Base-by-base conservation (phyloP, 1,140 invertebrate species). In the Neotoxoptera formosana region DNA sequence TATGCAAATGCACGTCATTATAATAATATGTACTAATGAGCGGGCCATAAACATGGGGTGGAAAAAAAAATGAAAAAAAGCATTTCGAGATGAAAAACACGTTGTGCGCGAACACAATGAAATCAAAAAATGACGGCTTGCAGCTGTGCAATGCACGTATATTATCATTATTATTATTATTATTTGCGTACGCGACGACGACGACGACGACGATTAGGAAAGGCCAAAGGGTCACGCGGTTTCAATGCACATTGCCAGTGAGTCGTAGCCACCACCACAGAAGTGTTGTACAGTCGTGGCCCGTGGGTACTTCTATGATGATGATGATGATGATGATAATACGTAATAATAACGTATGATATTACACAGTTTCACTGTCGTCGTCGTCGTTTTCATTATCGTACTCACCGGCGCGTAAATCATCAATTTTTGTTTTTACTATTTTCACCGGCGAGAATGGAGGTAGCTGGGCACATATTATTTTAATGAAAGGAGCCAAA, bases 91-190 rank as follows among this genome's bases (percentile, higher is more conserved):
- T 89, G 48, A 34, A 89, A 89, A 89, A 36, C 87, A 89, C 53
- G 53, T 89, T 89, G 87, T 53, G 47, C 23, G n/a, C 48, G 53
- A 89, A 89, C n/a, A 53, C 87, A 89, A 89, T 89, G 48, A n/a
- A 34, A 53, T 89, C 48, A n/a, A 53, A 53, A 87, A 89, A 89
- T 48, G 34, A 9, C 48, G n/a, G 47, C 45, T 30, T 17, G 17
- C 17, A 47, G 11, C 60, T n/a, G 60, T n/a, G 60, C 30, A 9
- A 14, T 67, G 9, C 30, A 67, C 60, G 60, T 67, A 67, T 30
- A n/a, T 67, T 67, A 30, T 60, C 25, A n/a, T 86, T 21, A 17
- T 36, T 83, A 83, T 81, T 45, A 84, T 51, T 53, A 89, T 53
- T 53, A 53, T 89, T 89, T 3, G 9, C 83, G 41, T 83, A 36